Percentiles rank a stretch among this genome's conserved stretches.
phyloP scores from a whole-genome alignment of 2,113 vertebrate species.

The Craseonycteris thonglongyai region DNA sequence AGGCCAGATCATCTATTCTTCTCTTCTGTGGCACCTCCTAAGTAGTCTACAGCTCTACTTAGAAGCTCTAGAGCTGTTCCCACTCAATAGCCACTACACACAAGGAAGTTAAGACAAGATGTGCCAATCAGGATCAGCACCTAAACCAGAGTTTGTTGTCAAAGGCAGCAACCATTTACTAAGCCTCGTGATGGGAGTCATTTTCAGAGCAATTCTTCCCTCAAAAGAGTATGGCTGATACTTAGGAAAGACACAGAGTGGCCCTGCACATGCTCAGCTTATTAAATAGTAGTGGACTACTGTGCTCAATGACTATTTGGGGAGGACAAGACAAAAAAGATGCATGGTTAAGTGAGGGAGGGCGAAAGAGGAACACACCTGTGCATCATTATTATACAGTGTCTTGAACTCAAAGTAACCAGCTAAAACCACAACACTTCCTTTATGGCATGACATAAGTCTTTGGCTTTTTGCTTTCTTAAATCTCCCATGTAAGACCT shows the following conservation, averaged over 20 bases:
- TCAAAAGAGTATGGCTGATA: slow-evolving; percentile 53
- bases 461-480: slow-evolving; percentile 38
- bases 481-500: background rate
- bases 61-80: background rate
- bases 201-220: slow-evolving; percentile 46
- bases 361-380: slow-evolving; percentile 35
- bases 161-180: slow-evolving; percentile 18
- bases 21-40: background rate
- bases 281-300: slow-evolving; percentile 33
- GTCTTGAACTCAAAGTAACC: background rate
- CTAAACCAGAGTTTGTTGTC: slow-evolving; percentile 14
- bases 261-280: slow-evolving; percentile 45
- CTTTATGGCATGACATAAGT: background rate
- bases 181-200: background rate
- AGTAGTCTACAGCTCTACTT: background rate
- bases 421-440: background rate
- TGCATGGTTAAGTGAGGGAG: slow-evolving; percentile 61
- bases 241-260: slow-evolving; percentile 55
- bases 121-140: background rate
- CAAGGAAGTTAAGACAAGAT: background rate
- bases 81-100: background rate
- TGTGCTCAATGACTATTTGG: slow-evolving; percentile 63
- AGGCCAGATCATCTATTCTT: background rate
- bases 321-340: slow-evolving; percentile 56
- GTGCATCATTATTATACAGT: background rate